phyloP scores from a whole-genome alignment of 2,113 vertebrate genomes.

The Oncorhynchus tshawytscha region DNA sequence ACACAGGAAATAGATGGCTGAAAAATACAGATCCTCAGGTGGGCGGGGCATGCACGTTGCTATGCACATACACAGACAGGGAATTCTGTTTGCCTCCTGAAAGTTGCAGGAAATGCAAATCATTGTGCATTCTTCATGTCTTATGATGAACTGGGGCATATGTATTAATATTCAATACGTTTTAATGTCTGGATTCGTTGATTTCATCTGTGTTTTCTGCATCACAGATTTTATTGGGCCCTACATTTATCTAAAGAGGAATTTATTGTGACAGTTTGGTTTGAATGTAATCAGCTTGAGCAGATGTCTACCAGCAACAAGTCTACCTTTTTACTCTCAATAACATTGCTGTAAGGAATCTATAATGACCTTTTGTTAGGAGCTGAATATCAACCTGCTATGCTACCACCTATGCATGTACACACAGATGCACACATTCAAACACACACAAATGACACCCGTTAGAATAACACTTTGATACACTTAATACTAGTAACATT shows the following conservation, averaged over 20 bases:
- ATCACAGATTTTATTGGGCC: no score
- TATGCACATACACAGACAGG: no score
- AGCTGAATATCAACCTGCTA: constrained; percentile 52
- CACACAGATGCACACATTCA: neutral
- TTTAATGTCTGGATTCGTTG: no score
- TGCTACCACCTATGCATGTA: constrained; percentile 48
- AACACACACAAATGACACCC: constrained; percentile 15
- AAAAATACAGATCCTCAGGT: no score
- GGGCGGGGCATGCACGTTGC: no score
- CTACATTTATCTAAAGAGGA: constrained; percentile 9
- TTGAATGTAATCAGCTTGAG: constrained; percentile 36
- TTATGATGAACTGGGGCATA: no score
- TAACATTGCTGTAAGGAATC: constrained; percentile 31
- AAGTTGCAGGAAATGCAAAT: no score
- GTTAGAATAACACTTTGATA: neutral
- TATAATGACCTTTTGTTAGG: constrained; percentile 49
- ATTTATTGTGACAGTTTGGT: constrained; percentile 41
- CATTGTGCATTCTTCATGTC: no score
- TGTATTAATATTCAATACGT: no score
- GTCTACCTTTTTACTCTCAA: constrained; percentile 19
- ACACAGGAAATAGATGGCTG: no score
- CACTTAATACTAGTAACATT: neutral
- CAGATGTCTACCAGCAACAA: constrained; percentile 28
- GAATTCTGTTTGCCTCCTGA: no score
- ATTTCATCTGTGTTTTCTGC: no score